phyloP scores from a whole-genome alignment of 2,797 vertebrate species.

The Xiphorhynchus erythropygius region DNA sequence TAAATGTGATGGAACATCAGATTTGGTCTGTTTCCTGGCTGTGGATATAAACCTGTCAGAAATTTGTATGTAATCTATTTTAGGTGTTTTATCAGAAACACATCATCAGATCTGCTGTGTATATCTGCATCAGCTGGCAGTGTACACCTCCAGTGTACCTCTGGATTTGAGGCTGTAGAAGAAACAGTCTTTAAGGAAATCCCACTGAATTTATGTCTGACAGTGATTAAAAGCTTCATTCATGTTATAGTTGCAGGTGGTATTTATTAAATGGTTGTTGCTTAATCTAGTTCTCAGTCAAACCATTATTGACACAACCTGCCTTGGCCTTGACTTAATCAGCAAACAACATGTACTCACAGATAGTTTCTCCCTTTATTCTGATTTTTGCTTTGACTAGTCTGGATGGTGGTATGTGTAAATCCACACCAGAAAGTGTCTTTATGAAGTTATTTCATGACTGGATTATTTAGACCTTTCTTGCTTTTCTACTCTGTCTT shows the following conservation, averaged over 20 bases:
- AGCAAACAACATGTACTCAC: background rate
- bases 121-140: background rate
- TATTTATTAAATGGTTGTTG: background rate
- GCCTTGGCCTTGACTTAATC: background rate
- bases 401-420: background rate
- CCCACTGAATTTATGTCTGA: background rate
- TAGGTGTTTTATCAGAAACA: background rate
- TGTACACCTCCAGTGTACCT: background rate
- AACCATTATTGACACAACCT: background rate
- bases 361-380: background rate
- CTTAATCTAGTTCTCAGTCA: background rate
- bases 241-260: background rate
- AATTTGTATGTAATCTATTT: background rate
- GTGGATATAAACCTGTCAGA: background rate
- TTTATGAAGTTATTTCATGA: background rate
- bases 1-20: background rate
- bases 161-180: background rate
- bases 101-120: background rate
- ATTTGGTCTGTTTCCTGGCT: background rate
- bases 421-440: background rate
- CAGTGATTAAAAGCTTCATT: background rate
- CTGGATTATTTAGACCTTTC: background rate
- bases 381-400: background rate
- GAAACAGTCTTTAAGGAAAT: background rate
- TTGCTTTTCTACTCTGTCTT: background rate